Percentiles rank a stretch among this genome's conserved stretches.
Evolutionary conservation across 2,888 invertebrate genomes (phyloP).

Genomic region (Salticus scenicus): DNA sequence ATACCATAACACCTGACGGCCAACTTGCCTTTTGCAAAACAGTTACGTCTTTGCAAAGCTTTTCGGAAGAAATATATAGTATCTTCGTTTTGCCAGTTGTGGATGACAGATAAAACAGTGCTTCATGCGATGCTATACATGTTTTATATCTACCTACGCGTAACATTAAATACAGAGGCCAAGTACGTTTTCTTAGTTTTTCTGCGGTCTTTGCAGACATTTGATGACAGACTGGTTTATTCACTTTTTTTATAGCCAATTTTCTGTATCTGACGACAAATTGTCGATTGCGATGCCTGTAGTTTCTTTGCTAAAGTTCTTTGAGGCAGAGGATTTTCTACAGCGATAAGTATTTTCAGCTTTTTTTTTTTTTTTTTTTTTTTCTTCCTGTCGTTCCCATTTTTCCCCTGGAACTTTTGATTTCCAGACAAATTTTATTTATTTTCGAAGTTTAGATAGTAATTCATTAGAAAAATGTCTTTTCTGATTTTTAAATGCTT

Average conservation of each 20-base stretch:
- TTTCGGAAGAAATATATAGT: not conserved
- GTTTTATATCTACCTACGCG: not conserved
- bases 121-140: not conserved
- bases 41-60: not conserved
- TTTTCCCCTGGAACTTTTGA: constrained; percentile 1
- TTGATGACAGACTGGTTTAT: not conserved
- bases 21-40: constrained; percentile 11
- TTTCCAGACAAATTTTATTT: not conserved
- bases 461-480: not conserved
- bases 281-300: not conserved
- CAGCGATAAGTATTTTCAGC: too few relatives aligned
- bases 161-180: not conserved
- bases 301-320: too few relatives aligned
- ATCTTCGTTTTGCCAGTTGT: not conserved
- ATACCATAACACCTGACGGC: not conserved
- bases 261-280: constrained; percentile 3
- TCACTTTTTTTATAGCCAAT: not conserved
- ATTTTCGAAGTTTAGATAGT: constrained; percentile 1
- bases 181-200: not conserved
- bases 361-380: too few relatives aligned
- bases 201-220: not conserved
- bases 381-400: too few relatives aligned
- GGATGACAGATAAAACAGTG: not conserved
- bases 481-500: constrained; percentile 7
- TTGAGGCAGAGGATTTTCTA: too few relatives aligned